These are phyloP conservation scores for Myopa tessellatipennis DNA, from an alignment of 2,888 invertebrate genomes.

Conservation along the genomic window DNA sequence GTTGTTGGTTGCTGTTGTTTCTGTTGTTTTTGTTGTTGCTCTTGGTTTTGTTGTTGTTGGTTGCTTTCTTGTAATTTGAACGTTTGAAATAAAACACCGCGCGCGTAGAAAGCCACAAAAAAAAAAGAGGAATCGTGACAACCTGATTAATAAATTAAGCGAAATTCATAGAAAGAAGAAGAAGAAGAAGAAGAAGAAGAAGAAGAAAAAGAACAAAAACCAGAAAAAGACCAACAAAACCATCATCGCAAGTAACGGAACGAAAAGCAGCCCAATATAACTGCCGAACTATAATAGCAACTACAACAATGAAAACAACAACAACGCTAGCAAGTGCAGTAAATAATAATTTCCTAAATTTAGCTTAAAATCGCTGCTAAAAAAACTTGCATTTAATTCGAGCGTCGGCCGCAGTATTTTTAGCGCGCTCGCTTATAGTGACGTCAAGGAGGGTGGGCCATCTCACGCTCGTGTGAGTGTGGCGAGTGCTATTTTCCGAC, in stretches of 20 bases:
- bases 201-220: not conserved
- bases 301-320: not conserved
- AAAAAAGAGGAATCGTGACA: not conserved
- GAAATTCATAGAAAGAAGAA: not conserved
- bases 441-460: constrained; percentile 3
- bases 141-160: not conserved
- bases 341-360: not conserved
- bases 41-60: not conserved
- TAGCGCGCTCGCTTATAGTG: not conserved
- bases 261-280: too few relatives aligned
- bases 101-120: not conserved
- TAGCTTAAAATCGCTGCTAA: not conserved
- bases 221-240: too few relatives aligned
- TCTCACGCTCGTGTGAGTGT: too few relatives aligned
- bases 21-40: not conserved
- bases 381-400: not conserved
- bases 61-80: not conserved
- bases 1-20: not conserved
- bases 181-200: not conserved
- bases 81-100: constrained; percentile 15
- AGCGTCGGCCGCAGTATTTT: not conserved
- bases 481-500: not conserved
- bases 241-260: too few relatives aligned
- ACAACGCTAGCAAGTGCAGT: not conserved
- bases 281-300: too few relatives aligned